phyloP scores from a whole-genome alignment of 2,888 invertebrate species.

The Laspeyria flexula region DNA sequence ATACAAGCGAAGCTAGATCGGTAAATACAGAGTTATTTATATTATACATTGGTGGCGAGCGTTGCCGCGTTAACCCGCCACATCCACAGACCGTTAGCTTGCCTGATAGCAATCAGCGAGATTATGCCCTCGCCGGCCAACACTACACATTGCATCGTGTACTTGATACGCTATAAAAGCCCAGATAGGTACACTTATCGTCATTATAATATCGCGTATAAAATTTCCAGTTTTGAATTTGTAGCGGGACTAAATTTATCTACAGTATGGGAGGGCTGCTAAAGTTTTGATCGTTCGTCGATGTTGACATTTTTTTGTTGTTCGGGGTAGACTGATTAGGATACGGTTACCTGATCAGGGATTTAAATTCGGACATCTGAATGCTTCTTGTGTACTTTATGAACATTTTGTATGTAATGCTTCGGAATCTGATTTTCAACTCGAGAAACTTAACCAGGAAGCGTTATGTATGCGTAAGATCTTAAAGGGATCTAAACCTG shows the following conservation, averaged over 20 bases:
- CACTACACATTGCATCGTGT: constrained; percentile 31
- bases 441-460: no score
- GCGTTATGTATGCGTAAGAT: no score
- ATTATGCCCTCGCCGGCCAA: constrained; percentile 54
- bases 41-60: constrained; percentile 26
- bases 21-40: constrained; percentile 47
- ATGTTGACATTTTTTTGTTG: no score
- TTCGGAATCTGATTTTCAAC: no score
- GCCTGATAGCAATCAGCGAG: constrained; percentile 65
- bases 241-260: background rate
- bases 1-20: constrained; percentile 20
- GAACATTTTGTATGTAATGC: no score
- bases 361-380: no score
- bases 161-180: constrained; percentile 41
- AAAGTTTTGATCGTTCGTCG: no score
- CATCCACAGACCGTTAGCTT: constrained; percentile 50
- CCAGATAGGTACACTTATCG: constrained; percentile 31
- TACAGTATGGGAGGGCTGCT: background rate
- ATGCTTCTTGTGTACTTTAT: no score
- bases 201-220: constrained; percentile 27
- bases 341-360: no score
- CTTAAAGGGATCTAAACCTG: no score
- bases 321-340: no score
- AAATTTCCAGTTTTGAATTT: constrained; percentile 8
- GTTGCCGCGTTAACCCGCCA: constrained; percentile 47